Percentiles rank a stretch among this genome's conserved stretches.
Evolutionary conservation across 64 coral and sea anemone genomes (phyloP).

Genomic region (Stichodactyla helianthus): DNA sequence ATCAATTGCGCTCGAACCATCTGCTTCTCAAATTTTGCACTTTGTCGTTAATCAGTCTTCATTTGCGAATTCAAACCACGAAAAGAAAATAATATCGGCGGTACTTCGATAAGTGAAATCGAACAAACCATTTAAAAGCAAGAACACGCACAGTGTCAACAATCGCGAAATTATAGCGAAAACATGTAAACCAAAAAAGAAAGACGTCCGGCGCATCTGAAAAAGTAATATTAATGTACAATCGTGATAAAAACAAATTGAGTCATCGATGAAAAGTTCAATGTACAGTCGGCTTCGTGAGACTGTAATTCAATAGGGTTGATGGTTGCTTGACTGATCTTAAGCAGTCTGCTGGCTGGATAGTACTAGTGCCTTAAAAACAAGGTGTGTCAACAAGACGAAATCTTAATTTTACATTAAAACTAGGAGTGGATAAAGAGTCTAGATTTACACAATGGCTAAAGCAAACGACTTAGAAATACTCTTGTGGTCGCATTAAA

Average conservation of each 20-base stretch:
- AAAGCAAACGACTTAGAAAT: slow-evolving; percentile 73
- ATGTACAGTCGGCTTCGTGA: slow-evolving; percentile 59
- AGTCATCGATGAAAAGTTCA: slow-evolving; percentile 31
- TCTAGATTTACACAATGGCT: slow-evolving; percentile 39
- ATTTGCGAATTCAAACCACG: slow-evolving; percentile 10
- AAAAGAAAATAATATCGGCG: slow-evolving; percentile 17
- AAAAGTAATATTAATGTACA: neutral
- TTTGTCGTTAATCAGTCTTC: slow-evolving; percentile 7
- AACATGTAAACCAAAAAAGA: neutral
- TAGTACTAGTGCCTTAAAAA: slow-evolving; percentile 50
- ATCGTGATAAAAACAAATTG: slow-evolving; percentile 4
- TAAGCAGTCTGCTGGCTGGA: slow-evolving; percentile 28
- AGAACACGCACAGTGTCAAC: slow-evolving; percentile 15
- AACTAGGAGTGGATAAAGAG: slow-evolving; percentile 11
- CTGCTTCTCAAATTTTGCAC: slow-evolving; percentile 24
- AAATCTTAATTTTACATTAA: slow-evolving; percentile 55
- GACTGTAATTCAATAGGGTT: slow-evolving; percentile 57
- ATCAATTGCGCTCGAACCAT: slow-evolving; percentile 14
- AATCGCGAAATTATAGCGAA: neutral
- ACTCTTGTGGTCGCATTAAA: slow-evolving; percentile 65
- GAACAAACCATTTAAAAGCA: slow-evolving; percentile 5
- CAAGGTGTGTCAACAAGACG: slow-evolving; percentile 43
- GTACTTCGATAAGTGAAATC: slow-evolving; percentile 9
- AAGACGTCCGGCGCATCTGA: neutral
- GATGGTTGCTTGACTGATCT: slow-evolving; percentile 11